Percentiles rank a stretch among this genome's conserved stretches.
Conservation (phyloP, 1,140 invertebrate genomes). For the Drosophila serrata region DNA sequence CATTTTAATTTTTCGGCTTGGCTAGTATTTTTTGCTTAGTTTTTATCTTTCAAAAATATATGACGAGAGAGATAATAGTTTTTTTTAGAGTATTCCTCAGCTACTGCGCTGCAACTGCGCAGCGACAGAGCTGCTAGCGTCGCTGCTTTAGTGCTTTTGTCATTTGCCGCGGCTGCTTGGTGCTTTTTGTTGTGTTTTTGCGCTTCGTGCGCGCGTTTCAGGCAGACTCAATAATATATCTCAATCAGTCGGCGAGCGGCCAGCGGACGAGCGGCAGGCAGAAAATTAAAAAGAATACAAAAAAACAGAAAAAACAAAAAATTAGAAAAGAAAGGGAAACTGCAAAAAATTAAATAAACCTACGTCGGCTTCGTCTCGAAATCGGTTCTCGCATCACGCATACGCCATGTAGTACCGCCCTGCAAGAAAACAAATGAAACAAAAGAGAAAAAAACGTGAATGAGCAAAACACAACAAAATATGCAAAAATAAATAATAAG, state of each 20-base stretch:
- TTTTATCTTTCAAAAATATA: slow-evolving; percentile 40
- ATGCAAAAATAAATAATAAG: slow-evolving; percentile 49
- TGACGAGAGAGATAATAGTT: slow-evolving; percentile 44
- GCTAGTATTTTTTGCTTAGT: slow-evolving; percentile 8
- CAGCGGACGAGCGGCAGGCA: slow-evolving; percentile 47
- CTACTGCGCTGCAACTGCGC: background rate
- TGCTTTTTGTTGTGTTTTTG: slow-evolving; percentile 42
- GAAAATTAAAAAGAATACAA: slow-evolving; percentile 8
- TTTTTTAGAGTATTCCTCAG: slow-evolving; percentile 13
- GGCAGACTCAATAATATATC: slow-evolving; percentile 65
- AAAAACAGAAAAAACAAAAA: background rate
- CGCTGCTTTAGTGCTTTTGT: slow-evolving; percentile 37
- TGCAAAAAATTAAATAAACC: slow-evolving; percentile 39
- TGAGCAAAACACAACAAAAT: slow-evolving; percentile 50
- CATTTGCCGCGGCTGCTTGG: slow-evolving; percentile 33
- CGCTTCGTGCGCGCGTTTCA: slow-evolving; percentile 47
- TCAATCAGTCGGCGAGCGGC: slow-evolving; percentile 69
- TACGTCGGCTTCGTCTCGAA: slow-evolving; percentile 43
- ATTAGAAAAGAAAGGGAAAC: slow-evolving; percentile 7
- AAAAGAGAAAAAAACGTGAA: slow-evolving; percentile 26
- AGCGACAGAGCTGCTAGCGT: slow-evolving; percentile 1
- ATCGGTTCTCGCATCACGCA: slow-evolving; percentile 53
- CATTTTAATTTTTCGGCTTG: slow-evolving; percentile 8
- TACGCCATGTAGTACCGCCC: slow-evolving; percentile 66
- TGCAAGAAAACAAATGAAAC: slow-evolving; percentile 8